phyloP scores from a whole-genome alignment of 2,113 vertebrate species.

The Azemiops feae region DNA sequence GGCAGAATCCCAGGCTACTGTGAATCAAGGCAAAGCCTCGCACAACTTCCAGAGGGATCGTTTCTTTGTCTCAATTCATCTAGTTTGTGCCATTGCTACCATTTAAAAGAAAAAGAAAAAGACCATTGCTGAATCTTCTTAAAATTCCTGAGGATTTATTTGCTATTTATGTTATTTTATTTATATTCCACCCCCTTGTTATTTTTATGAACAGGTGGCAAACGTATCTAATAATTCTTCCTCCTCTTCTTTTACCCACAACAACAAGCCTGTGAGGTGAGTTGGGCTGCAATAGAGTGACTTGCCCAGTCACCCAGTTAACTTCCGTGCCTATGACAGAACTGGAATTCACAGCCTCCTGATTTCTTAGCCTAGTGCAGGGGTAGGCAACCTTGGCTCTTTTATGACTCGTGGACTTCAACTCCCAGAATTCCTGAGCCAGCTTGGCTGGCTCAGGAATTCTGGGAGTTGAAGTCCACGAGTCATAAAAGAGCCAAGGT shows the following conservation, averaged over 20 bases:
- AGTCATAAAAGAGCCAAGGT: no score
- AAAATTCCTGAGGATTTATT: background rate
- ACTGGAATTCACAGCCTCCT: background rate
- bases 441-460: no score
- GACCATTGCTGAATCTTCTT: constrained; percentile 15
- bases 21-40: background rate
- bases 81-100: constrained; percentile 7
- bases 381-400: no score
- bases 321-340: background rate
- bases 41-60: constrained; percentile 2
- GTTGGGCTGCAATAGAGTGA: background rate
- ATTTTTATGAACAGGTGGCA: background rate
- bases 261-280: background rate
- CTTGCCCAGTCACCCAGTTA: background rate
- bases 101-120: background rate
- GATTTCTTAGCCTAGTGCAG: background rate
- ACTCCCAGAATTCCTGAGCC: no score
- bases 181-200: background rate
- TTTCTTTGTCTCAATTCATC: constrained; percentile 24
- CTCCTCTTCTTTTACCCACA: background rate
- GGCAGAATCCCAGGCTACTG: constrained; percentile 11
- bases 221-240: background rate
- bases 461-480: no score
- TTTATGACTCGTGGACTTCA: no score
- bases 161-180: background rate